A percentile compares a stretch with the other conserved stretches of the same genome.
Conservation (phyloP, 2,113 vertebrate species). For the Nannospalax galili region DNA sequence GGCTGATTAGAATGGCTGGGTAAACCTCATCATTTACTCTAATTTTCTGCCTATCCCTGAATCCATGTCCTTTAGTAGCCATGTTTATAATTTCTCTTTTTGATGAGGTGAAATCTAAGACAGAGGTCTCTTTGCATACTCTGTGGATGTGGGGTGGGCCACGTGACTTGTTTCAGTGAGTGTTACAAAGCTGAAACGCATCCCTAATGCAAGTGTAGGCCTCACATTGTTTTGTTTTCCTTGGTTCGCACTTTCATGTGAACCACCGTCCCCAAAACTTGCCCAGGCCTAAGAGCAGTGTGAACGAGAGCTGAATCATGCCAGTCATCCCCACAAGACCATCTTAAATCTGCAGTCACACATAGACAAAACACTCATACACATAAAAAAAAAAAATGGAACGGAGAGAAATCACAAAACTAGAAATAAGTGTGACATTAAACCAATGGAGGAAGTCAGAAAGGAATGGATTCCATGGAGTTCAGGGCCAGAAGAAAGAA, state of each 20-base stretch:
- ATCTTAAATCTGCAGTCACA: background rate
- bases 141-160: background rate
- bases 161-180: background rate
- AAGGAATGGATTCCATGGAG: background rate
- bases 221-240: background rate
- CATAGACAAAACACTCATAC: background rate
- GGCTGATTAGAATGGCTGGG: background rate
- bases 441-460: background rate
- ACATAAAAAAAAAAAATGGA: background rate
- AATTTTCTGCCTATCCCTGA: background rate
- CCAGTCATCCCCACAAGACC: background rate
- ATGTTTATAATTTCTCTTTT: background rate
- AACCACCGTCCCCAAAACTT: background rate
- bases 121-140: background rate
- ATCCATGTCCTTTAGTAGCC: background rate
- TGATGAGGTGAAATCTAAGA: background rate
- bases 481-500: background rate
- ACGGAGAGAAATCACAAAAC: background rate
- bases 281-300: background rate
- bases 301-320: background rate
- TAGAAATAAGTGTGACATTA: conserved; percentile 9
- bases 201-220: background rate
- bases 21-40: background rate
- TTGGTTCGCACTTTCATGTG: background rate
- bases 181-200: background rate